Percentiles rank a stretch among this genome's conserved stretches.
These are phyloP conservation scores for Pogoniulus pusillus DNA, from an alignment of 2,797 vertebrate species.

Conservation along the genomic window DNA sequence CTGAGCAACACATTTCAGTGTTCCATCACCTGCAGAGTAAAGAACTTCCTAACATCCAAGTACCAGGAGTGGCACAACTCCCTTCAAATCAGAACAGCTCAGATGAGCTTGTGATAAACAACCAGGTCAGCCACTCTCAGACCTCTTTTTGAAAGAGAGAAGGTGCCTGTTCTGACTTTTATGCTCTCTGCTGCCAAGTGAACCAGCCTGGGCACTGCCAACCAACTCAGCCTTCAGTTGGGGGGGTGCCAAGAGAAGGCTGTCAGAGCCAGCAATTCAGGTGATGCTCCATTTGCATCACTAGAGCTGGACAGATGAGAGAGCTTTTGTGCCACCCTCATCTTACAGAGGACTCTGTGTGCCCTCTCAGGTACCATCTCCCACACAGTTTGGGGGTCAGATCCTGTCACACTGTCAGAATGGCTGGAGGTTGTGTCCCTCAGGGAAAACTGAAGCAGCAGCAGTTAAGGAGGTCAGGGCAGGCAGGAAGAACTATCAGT, in stretches of 20 bases:
- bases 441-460: background rate
- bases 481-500: background rate
- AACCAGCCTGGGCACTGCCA: background rate
- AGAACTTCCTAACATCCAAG: background rate
- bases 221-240: accelerated
- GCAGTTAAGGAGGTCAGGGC: background rate
- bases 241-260: background rate
- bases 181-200: background rate
- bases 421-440: background rate
- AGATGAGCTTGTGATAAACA: background rate
- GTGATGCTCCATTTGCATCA: accelerated
- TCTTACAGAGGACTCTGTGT: background rate
- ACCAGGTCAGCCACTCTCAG: background rate
- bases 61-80: background rate
- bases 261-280: background rate
- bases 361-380: background rate
- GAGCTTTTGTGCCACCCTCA: background rate
- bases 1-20: too few species aligned
- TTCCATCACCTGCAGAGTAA: too few species aligned
- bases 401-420: background rate
- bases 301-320: background rate
- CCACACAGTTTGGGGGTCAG: background rate
- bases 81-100: background rate
- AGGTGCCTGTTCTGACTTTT: background rate
- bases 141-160: background rate